Conservation (phyloP, 2,797 vertebrate genomes). For the Botia kubotai region DNA sequence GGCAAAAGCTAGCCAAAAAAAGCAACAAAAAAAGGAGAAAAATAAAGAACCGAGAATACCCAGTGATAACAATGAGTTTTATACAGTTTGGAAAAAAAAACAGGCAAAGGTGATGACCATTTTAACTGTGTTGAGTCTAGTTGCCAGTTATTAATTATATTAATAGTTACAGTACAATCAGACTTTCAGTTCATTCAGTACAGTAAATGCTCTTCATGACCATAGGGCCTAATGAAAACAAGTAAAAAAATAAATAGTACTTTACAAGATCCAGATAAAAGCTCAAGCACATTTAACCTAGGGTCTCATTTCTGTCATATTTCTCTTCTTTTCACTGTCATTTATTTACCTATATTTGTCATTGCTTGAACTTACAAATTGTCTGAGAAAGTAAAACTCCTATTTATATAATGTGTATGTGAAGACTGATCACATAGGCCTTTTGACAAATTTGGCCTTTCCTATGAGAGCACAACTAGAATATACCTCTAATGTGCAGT, state of each 20-base stretch:
- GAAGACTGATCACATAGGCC: constrained; percentile 23
- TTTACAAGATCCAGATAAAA: not conserved
- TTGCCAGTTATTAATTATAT: not conserved
- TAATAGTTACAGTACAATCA: constrained; percentile 20
- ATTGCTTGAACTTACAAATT: constrained; percentile 10
- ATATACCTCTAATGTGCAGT: constrained; percentile 67
- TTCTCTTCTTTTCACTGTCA: not conserved
- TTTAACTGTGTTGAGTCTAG: constrained; percentile 37
- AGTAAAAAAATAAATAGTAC: constrained; percentile 44
- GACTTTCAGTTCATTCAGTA: constrained; percentile 56
- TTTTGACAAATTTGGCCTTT: constrained; percentile 38
- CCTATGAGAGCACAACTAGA: constrained; percentile 56
- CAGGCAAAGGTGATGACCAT: constrained; percentile 43
- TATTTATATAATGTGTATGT: constrained; percentile 8
- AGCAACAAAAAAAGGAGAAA: constrained; percentile 19
- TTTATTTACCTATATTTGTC: constrained; percentile 4
- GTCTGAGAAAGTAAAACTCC: not conserved
- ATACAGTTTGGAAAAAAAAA: constrained; percentile 31
- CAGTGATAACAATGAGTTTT: constrained; percentile 17
- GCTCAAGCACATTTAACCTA: not conserved
- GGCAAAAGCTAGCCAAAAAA: constrained; percentile 42
- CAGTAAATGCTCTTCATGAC: constrained; percentile 48
- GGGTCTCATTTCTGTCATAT: constrained; percentile 4
- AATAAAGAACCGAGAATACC: constrained; percentile 45
- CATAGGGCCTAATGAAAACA: constrained; percentile 44